phyloP scores from a whole-genome alignment of 2,797 vertebrate genomes.

The Lagocephalus sceleratus region DNA sequence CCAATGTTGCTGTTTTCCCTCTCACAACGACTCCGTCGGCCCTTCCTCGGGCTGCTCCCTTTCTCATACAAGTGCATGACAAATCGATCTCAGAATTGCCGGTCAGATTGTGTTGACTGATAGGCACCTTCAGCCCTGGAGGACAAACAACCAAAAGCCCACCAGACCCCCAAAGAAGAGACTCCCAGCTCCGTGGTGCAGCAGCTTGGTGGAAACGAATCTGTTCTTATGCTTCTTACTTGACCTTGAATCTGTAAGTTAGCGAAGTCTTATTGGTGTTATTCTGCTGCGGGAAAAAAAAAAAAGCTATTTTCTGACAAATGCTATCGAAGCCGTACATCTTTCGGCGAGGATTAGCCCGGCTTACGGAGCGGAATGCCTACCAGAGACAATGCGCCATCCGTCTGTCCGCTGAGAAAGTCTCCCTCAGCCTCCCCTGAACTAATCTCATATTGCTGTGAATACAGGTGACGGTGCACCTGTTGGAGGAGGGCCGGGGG shows the following conservation, averaged over 20 bases:
- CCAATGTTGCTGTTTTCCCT: slow-evolving; percentile 4
- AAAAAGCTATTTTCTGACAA: slow-evolving; percentile 35
- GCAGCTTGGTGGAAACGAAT: not conserved
- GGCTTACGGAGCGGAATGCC: slow-evolving; percentile 30
- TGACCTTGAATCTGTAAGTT: slow-evolving; percentile 45
- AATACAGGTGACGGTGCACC: slow-evolving; percentile 55
- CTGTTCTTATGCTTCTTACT: not conserved
- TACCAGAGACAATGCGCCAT: slow-evolving; percentile 49
- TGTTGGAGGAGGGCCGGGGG: slow-evolving; percentile 49
- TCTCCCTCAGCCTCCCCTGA: slow-evolving; percentile 41
- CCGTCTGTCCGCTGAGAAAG: slow-evolving; percentile 32
- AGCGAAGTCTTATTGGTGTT: slow-evolving; percentile 7
- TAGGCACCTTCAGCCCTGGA: slow-evolving; percentile 51
- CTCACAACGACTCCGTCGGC: too few relatives aligned
- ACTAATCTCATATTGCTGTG: slow-evolving; percentile 54
- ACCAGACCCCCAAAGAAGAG: slow-evolving; percentile 11
- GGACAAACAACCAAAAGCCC: slow-evolving; percentile 50
- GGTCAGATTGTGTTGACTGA: slow-evolving; percentile 63
- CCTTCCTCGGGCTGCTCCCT: not conserved
- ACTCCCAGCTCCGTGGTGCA: too few relatives aligned
- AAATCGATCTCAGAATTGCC: slow-evolving; percentile 69
- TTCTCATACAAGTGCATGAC: slow-evolving; percentile 61
- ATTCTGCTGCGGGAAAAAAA: slow-evolving; percentile 8
- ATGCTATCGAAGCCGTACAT: slow-evolving; percentile 29
- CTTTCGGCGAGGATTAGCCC: slow-evolving; percentile 41